These are phyloP conservation scores for Merluccius polli DNA, from an alignment of 2,797 vertebrate genomes.

Conservation along the genomic window DNA sequence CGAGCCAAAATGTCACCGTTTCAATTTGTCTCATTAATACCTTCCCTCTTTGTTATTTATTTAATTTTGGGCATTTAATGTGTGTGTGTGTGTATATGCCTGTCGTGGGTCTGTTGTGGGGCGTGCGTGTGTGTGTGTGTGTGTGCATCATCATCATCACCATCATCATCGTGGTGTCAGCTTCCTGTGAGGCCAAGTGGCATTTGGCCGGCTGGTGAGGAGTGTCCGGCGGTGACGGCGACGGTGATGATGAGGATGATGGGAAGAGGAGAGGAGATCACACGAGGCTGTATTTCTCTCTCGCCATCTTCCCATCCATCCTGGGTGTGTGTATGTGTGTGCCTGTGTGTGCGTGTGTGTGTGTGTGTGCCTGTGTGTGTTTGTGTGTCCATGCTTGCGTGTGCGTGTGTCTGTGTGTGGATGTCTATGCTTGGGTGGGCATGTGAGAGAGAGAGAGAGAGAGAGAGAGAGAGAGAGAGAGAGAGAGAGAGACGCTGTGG, in stretches of 20 bases:
- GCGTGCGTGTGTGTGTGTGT: neutral
- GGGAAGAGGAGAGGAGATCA: too few relatives aligned
- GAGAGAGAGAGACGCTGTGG: constrained; percentile 7
- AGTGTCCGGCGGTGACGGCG: constrained; percentile 6
- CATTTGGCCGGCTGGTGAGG: neutral
- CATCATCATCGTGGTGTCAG: neutral
- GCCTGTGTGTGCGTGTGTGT: too few relatives aligned
- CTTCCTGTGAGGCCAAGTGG: constrained; percentile 18
- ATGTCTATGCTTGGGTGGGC: too few relatives aligned
- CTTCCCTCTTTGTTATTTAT: constrained; percentile 2
- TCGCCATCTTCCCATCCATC: too few relatives aligned
- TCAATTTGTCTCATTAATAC: constrained; percentile 65
- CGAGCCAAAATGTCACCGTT: constrained; percentile 66
- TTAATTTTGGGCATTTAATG: neutral
- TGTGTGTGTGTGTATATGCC: constrained; percentile 27
- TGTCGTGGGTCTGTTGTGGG: neutral
- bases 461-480: too few relatives aligned
- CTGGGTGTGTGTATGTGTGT: neutral
- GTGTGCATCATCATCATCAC: neutral
- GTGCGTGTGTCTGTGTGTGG: too few relatives aligned
- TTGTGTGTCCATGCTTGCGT: too few relatives aligned
- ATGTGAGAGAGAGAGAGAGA: too few relatives aligned
- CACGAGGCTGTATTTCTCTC: too few relatives aligned
- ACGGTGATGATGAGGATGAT: too few relatives aligned
- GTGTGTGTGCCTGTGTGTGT: neutral